phyloP scores from a whole-genome alignment of 2,888 invertebrate genomes.

The Disparrhopalites patrizii region DNA sequence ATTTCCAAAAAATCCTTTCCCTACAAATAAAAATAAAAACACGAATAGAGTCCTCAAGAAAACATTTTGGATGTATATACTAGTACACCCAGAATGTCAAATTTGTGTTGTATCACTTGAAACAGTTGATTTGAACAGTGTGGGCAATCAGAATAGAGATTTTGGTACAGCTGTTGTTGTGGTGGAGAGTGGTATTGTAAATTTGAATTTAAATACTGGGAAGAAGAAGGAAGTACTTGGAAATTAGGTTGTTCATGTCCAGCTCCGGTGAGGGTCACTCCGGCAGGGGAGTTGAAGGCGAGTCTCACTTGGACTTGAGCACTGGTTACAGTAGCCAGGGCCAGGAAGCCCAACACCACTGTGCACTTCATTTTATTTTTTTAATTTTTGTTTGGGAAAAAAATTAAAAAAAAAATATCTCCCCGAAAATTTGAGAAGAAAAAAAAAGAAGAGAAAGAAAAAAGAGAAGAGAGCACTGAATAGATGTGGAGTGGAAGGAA shows the following conservation, averaged over 20 bases:
- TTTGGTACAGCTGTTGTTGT: too few relatives aligned
- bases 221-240: constrained; percentile 27
- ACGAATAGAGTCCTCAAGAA: too few relatives aligned
- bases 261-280: constrained; percentile 54
- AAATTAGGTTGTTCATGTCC: constrained; percentile 34
- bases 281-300: constrained; percentile 57
- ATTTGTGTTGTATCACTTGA: too few relatives aligned
- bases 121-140: too few relatives aligned
- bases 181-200: not conserved
- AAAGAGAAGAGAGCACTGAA: not conserved
- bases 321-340: constrained; percentile 39
- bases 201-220: not conserved
- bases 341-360: constrained; percentile 43
- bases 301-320: constrained; percentile 50
- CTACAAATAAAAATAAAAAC: too few relatives aligned
- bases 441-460: not conserved
- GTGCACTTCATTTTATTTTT: constrained; percentile 39
- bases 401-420: constrained; percentile 3
- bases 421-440: constrained; percentile 6
- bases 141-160: too few relatives aligned
- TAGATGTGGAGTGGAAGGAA: constrained; percentile 15
- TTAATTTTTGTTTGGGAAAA: not conserved
- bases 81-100: too few relatives aligned
- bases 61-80: too few relatives aligned
- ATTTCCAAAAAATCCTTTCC: too few relatives aligned